Evolutionary conservation across 1,140 invertebrate species (phyloP), one percentile per base, ranked within the genome.

Genomic region (Arctopsyche grandis): DNA sequence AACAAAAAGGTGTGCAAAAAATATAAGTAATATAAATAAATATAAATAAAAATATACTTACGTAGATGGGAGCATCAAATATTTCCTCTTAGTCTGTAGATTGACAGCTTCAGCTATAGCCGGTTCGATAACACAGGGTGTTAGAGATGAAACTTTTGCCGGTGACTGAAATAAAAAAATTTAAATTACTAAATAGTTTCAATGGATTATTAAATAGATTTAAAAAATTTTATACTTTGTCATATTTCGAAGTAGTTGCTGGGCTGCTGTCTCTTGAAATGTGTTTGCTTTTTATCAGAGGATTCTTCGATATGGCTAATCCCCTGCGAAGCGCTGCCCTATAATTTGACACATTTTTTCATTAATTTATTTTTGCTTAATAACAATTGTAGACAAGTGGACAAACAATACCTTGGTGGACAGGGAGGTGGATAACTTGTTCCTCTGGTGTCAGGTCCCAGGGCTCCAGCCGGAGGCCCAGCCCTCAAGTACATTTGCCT

Each of bases 361-460:
- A 4, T 38, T 4, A 38, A 38, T 4, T 38, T 38, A 38, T 38
- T 4, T 38, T 38, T 38, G 7, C n/a, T n/a, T 38, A 38, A 38
- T 38, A 38, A 38, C n/a, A 22, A 1, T 38, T 43, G 19, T 5
- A 29, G 7, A 43, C 14, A 29, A 29, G 12, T 46, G 44, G 5
- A 14, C 10, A 52, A 52, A 14, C 3, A 14, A 48, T 81, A 86
- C 87, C 86, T 86, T 38, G 84, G 85, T 3, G 86, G 84, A 81
- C 85, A 85, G 5, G 85, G 84, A 7, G 86, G 85, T 82, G 89
- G 85, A 85, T 90, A 87, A 85, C 89, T 84, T 81, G 88, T 81
- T 84, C 90, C 81, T 84, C 88, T 79, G 84, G 85, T 81, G 84
- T 89, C 82, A 81, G 90, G 86, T 83, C 87, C 86, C 83, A 91